These are phyloP conservation scores for Sebastolobus altivelis DNA, from an alignment of 2,797 vertebrate species.

Conservation along the genomic window DNA sequence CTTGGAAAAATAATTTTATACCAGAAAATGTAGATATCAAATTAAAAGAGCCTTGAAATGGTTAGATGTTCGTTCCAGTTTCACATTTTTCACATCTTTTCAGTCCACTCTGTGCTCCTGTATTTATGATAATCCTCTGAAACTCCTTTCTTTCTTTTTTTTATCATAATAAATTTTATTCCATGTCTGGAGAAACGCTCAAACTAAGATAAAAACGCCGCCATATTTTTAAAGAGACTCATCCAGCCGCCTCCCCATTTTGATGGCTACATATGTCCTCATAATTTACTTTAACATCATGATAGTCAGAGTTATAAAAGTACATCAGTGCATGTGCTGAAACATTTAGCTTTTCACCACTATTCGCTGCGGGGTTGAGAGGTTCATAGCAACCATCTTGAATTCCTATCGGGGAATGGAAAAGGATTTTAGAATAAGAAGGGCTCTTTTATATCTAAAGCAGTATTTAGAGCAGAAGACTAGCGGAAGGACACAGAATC, in stretches of 20 bases:
- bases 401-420: slow-evolving; percentile 51
- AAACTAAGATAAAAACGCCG: slow-evolving; percentile 12
- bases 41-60: slow-evolving; percentile 25
- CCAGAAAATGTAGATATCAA: slow-evolving; percentile 26
- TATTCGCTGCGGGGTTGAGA: slow-evolving; percentile 47
- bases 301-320: slow-evolving; percentile 47
- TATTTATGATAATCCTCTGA: slow-evolving; percentile 21
- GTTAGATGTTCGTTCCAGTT: slow-evolving; percentile 18
- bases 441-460: slow-evolving; percentile 41
- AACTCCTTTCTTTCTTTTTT: background rate
- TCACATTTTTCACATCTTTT: slow-evolving; percentile 1
- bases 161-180: slow-evolving; percentile 18
- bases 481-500: slow-evolving; percentile 46
- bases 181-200: slow-evolving; percentile 51
- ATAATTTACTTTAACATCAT: slow-evolving; percentile 42
- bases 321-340: slow-evolving; percentile 55
- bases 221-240: slow-evolving; percentile 27
- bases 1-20: slow-evolving; percentile 17
- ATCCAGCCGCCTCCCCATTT: slow-evolving; percentile 31
- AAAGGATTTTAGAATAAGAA: slow-evolving; percentile 51
- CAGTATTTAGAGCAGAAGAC: slow-evolving; percentile 34
- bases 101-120: slow-evolving; percentile 1
- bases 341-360: slow-evolving; percentile 58
- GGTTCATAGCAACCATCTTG: slow-evolving; percentile 60
- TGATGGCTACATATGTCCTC: slow-evolving; percentile 35